Conservation (phyloP, 2,797 vertebrate genomes). For the Sardinella longiceps region DNA sequence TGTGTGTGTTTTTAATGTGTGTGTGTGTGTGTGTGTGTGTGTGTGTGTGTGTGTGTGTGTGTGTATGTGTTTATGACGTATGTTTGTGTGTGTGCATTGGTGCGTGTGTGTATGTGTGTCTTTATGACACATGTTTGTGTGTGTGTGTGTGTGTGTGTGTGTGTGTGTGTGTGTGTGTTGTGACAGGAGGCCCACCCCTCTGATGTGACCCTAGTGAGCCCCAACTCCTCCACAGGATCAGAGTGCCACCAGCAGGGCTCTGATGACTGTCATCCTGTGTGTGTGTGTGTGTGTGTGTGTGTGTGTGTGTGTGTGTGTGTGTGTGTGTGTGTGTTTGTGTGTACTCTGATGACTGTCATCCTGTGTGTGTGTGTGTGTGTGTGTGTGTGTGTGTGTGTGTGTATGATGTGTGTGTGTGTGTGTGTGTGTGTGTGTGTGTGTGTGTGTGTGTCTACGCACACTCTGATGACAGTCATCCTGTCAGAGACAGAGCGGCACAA, state of each 20-base stretch:
- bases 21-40: not conserved
- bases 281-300: too few species aligned
- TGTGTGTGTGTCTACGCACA: too few species aligned
- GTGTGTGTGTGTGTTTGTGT: too few species aligned
- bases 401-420: too few species aligned
- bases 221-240: not conserved
- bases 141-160: not conserved
- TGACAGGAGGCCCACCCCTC: not conserved
- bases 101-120: not conserved
- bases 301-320: too few species aligned
- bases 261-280: slow-evolving; percentile 2
- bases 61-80: not conserved
- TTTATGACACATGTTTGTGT: not conserved
- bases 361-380: too few species aligned
- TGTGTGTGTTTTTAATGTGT: not conserved
- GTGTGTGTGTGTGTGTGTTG: not conserved
- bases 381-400: too few species aligned
- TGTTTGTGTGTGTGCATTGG: not conserved
- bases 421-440: too few species aligned
- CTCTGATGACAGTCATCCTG: not conserved
- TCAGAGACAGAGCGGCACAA: not conserved
- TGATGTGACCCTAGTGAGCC: not conserved
- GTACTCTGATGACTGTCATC: too few species aligned
- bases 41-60: not conserved
- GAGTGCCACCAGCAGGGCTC: not conserved